phyloP scores from a whole-genome alignment of 2,113 vertebrate species.

The Takifugu bimaculatus region DNA sequence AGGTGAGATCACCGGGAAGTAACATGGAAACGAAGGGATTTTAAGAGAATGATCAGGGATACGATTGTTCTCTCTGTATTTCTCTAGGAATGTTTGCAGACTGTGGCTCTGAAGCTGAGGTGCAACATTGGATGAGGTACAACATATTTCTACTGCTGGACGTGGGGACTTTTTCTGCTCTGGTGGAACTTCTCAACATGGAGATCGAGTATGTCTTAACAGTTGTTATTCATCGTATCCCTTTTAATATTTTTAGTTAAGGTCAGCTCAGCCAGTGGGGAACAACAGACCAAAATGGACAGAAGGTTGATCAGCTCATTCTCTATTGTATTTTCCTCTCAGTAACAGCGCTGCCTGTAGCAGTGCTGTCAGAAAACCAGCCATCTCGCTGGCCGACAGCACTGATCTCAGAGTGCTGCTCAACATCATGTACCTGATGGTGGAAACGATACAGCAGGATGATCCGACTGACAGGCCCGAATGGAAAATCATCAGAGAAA shows the following conservation, averaged over 20 bases:
- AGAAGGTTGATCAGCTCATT: too few species aligned
- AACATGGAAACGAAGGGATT: not conserved
- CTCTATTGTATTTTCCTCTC: not conserved
- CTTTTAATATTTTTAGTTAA: too few species aligned
- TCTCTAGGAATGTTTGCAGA: conserved; percentile 89
- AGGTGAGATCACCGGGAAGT: conserved; percentile 66
- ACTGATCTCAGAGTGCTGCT: conserved; percentile 94
- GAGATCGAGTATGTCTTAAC: conserved; percentile 86
- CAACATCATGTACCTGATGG: conserved; percentile 98
- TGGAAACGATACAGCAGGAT: conserved; percentile 91
- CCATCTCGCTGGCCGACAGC: conserved; percentile 97
- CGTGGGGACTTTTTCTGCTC: conserved; percentile 89
- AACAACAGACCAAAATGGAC: too few species aligned
- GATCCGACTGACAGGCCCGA: conserved; percentile 84
- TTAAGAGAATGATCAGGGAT: not conserved
- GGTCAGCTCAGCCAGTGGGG: too few species aligned
- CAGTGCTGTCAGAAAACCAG: conserved; percentile 94
- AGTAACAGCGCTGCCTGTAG: conserved; percentile 97
- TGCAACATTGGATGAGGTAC: conserved; percentile 94
- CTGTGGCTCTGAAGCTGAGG: conserved; percentile 86
- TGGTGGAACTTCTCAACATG: conserved; percentile 99
- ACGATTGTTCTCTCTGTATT: not conserved
- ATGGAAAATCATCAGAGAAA: conserved; percentile 88
- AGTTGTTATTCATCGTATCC: not conserved
- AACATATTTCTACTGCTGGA: conserved; percentile 93